Conservation (phyloP, 2,888 invertebrate genomes). For the Disparrhopalites patrizii region DNA sequence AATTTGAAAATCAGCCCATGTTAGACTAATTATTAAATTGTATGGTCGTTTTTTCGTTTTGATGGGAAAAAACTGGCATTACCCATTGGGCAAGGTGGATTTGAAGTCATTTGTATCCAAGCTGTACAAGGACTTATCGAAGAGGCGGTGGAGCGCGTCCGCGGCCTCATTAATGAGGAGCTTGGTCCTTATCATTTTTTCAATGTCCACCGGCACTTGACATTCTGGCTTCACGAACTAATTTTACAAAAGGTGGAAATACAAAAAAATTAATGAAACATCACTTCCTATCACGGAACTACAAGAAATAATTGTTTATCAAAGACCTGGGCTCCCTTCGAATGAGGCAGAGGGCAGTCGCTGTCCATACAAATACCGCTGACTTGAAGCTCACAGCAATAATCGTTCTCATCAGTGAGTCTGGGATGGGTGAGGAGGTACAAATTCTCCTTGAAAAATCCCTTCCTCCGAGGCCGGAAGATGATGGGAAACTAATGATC, state of each 20-base stretch:
- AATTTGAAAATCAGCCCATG: no score
- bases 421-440: slow-evolving; percentile 44
- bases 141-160: slow-evolving; percentile 32
- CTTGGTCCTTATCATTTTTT: no score
- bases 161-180: slow-evolving; percentile 28
- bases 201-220: not conserved
- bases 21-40: no score
- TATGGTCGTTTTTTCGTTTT: no score
- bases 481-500: slow-evolving; percentile 34
- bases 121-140: slow-evolving; percentile 33
- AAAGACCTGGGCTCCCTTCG: not conserved
- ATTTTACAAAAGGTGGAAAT: not conserved
- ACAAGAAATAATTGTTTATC: no score
- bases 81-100: slow-evolving; percentile 14
- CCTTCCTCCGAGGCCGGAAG: slow-evolving; percentile 34
- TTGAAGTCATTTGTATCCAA: not conserved
- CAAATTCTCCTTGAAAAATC: slow-evolving; percentile 40
- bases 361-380: slow-evolving; percentile 42
- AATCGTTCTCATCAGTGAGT: slow-evolving; percentile 25
- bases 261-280: not conserved
- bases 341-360: slow-evolving; percentile 20
- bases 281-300: not conserved
- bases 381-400: slow-evolving; percentile 27
- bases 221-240: not conserved
- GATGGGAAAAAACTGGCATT: not conserved